A percentile compares a stretch with the other conserved stretches of the same genome.
Conservation (phyloP, 30 jellyfish, hydroid and myxozoan genomes). For the Mastigias papua region DNA sequence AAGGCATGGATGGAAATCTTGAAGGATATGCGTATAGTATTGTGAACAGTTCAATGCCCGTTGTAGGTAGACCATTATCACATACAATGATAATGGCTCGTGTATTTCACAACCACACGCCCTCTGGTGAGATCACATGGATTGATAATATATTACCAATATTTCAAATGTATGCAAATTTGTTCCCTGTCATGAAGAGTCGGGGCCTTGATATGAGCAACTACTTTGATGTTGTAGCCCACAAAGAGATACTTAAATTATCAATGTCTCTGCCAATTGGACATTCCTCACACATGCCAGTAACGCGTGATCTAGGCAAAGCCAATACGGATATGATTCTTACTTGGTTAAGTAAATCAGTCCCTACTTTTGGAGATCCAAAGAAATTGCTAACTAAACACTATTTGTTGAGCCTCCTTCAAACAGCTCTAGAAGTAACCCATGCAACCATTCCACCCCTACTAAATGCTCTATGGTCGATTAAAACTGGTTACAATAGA, state of each 20-base stretch:
- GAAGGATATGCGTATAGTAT: conserved; percentile 47
- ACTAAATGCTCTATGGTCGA: conserved; percentile 45
- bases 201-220: conserved; percentile 44
- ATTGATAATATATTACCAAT: conserved; percentile 50
- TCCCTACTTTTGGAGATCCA: conserved; percentile 46
- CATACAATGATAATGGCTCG: conserved; percentile 18
- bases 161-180: conserved; percentile 49
- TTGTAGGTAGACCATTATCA: neutral
- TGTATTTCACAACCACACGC: conserved; percentile 31
- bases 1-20: conserved; percentile 55
- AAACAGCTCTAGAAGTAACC: conserved; percentile 50
- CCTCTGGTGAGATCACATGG: conserved; percentile 40
- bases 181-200: conserved; percentile 62
- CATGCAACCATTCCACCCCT: conserved; percentile 48
- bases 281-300: conserved; percentile 69
- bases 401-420: conserved; percentile 21
- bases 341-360: conserved; percentile 40
- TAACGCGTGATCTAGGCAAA: conserved; percentile 54
- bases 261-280: conserved; percentile 56
- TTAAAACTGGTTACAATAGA: conserved; percentile 33
- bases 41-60: conserved; percentile 16
- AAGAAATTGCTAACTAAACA: conserved; percentile 40
- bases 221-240: conserved; percentile 65
- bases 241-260: conserved; percentile 29
- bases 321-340: conserved; percentile 37